Evolutionary conservation across 2,888 invertebrate genomes (phyloP), one percentile per base, ranked within the genome.

Genomic region (Torymus texanus): DNA sequence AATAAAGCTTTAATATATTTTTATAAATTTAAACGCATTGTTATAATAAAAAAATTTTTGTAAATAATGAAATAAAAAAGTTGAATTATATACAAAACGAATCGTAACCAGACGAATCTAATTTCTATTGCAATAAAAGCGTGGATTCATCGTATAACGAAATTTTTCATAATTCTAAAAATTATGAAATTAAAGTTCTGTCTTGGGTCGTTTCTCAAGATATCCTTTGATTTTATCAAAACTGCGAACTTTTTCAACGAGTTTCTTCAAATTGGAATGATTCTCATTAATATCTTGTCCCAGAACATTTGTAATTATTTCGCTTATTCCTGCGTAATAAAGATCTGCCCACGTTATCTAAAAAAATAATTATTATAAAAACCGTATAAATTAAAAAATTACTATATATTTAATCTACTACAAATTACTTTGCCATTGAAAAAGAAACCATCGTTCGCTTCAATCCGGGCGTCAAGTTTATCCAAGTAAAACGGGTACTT

Each of bases 271-370:
- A 77, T 87, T 87, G 0, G 92, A 91, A 82, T 91, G 90, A 83
- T 91, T 87, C 59, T 87, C 81, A 80, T 91, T 91, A 0, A 91
- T 75, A 61, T 91, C 89, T 1, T 81, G 56, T 0, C 77, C 85
- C 21, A 87, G 4, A 3, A 86, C 77, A 16, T 77, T 74, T 29
- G 89, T 88, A 56, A 91, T 16, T 80, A 89, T 89, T 8, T 90
- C 90, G 55, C 83, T 85, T 68, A 90, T 82, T 0, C 90, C 91
- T 0, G 90, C 86, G 79, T 90, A 90, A 16, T 89, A 65, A 78
- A 92, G 87, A 79, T 92, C 92, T 0, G 86, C 91, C 91, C 91
- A 92, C 0, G 92, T 90, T n/a, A 91, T 81, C 91, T 92, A 86
- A 18, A 86, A 88, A 77, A 24, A 80, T 41, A 18, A 58, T 63